Evolutionary conservation across 2,888 invertebrate genomes (phyloP).

Genomic region (Mesorhabditis sp.): DNA sequence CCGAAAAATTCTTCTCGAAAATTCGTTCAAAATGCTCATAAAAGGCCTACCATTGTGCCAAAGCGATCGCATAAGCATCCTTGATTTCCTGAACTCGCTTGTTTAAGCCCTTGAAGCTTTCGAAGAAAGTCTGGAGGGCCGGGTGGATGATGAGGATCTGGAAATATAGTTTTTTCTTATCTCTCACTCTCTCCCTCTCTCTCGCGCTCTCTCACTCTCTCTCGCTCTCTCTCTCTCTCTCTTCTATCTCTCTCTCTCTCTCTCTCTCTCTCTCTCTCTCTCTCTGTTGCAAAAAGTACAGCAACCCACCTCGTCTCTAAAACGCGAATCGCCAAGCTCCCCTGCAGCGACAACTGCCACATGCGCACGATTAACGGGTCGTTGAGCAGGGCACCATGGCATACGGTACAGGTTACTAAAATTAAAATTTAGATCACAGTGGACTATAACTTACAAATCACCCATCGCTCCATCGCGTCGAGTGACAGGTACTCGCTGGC

Average conservation of each 20-base stretch:
- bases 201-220: not conserved
- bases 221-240: not conserved
- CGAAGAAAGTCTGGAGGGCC: constrained; percentile 86
- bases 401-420: constrained; percentile 79
- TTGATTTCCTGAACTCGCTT: constrained; percentile 91
- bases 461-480: constrained; percentile 92
- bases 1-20: not conserved
- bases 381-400: constrained; percentile 77
- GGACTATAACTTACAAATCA: constrained; percentile 69
- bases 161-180: not conserved
- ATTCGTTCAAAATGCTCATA: not conserved
- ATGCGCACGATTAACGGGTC: constrained; percentile 75
- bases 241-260: no score
- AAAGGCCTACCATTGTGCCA: constrained; percentile 74
- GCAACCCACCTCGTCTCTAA: constrained; percentile 81
- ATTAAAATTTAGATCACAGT: constrained; percentile 11
- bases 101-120: constrained; percentile 71
- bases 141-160: constrained; percentile 77
- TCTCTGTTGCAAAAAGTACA: not conserved
- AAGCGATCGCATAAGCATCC: constrained; percentile 83
- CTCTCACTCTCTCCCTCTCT: not conserved
- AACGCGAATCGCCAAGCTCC: constrained; percentile 86
- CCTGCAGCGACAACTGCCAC: constrained; percentile 86
- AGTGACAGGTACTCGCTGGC: constrained; percentile 94
- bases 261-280: no score